Base-by-base conservation (phyloP, 2,888 invertebrate genomes). In the Resseliella maxima region DNA sequence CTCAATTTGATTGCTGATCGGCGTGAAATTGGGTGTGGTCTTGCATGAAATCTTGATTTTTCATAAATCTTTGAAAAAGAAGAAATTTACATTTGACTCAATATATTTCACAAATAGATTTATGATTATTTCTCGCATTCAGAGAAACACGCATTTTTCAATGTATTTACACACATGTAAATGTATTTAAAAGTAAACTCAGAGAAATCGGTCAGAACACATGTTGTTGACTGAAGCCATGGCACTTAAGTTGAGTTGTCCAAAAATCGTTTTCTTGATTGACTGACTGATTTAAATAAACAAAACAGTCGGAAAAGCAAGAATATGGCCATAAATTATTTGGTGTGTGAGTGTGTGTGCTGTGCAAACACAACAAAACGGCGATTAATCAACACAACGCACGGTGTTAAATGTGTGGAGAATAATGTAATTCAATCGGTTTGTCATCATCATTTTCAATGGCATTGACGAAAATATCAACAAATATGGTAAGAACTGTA, bases 321-420 rank as follows among this genome's bases (percentile, higher is more conserved):
- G 5, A 24, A 59, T 6, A 59, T 59, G 59, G 59, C 15, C 59
- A 59, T 72, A 72, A 31, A 72, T 72, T 31, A 72, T n/a, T n/a
- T n/a, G n/a, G n/a, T n/a, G n/a, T n/a, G n/a, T n/a, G n/a, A n/a
- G n/a, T n/a, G n/a, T n/a, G n/a, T n/a, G n/a, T n/a, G n/a, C n/a
- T 15, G 72, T 15, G 72, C 31, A 15, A 31, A 10, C 27, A 6
- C 24, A 24, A 24, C 24, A 72, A 72, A 72, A 72, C n/a, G 72
- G 72, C 31, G 35, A 72, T 72, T 72, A 72, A 72, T 72, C 72
- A 59, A 59, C 59, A n/a, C n/a, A n/a, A n/a, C n/a, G n/a, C n/a
- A n/a, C n/a, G n/a, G n/a, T n/a, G n/a, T n/a, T n/a, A n/a, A 15
- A 8, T 3, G 2, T 59, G 27, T 59, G 59, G 21, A 72, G 35